These are phyloP conservation scores for Sycobia sp. DNA, from an alignment of 1,140 invertebrate genomes.

Conservation along the genomic window DNA sequence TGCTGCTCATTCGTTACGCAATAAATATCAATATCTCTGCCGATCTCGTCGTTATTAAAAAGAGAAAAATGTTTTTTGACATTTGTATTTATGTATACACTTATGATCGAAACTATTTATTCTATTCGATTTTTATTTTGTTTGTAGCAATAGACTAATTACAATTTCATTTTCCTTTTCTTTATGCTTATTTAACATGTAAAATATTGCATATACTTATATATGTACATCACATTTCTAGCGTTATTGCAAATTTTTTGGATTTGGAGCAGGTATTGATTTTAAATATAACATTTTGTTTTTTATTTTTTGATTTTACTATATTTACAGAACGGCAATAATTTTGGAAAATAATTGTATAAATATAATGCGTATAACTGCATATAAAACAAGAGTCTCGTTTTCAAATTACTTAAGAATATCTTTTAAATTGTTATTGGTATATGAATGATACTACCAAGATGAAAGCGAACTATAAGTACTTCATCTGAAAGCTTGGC, in stretches of 20 bases:
- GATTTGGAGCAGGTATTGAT: conserved; percentile 20
- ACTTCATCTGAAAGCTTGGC: too few relatives aligned
- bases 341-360: too few relatives aligned
- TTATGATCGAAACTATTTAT: neutral
- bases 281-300: too few relatives aligned
- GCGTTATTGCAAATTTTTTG: conserved; percentile 21
- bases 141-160: neutral
- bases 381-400: conserved; percentile 29
- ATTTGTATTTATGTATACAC: neutral
- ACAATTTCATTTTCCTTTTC: neutral
- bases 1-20: conserved; percentile 10
- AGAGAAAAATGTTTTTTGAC: neutral
- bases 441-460: too few relatives aligned
- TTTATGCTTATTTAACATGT: neutral
- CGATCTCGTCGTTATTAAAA: neutral
- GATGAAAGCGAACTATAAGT: too few relatives aligned
- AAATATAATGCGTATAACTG: too few relatives aligned
- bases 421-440: neutral
- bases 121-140: too few relatives aligned
- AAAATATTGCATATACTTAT: conserved; percentile 10
- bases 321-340: neutral
- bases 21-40: conserved; percentile 17
- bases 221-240: neutral
- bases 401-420: neutral
- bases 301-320: neutral